These are phyloP conservation scores for Chaenodraco wilsoni DNA, from an alignment of 2,797 vertebrate genomes.

Conservation along the genomic window DNA sequence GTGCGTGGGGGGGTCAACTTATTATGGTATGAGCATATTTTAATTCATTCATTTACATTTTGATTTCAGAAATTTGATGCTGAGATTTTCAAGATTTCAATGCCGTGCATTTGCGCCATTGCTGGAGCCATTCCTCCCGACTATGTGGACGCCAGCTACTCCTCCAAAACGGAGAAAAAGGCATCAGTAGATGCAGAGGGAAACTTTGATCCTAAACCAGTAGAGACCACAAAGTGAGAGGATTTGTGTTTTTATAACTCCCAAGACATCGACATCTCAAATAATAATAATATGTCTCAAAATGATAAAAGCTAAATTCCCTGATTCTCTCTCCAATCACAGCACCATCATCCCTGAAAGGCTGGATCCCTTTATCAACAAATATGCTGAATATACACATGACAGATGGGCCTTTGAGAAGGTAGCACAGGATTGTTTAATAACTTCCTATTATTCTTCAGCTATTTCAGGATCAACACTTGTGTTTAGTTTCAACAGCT, in stretches of 20 bases:
- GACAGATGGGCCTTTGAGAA: constrained; percentile 97
- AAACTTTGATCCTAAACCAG: constrained; percentile 96
- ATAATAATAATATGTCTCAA: background rate
- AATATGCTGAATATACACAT: constrained; percentile 92
- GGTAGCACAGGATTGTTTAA: constrained; percentile 71
- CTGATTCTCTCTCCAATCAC: constrained; percentile 30
- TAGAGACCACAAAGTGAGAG: constrained; percentile 94
- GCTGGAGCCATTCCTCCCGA: constrained; percentile 94
- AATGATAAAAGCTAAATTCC: background rate
- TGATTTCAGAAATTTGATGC: constrained; percentile 90
- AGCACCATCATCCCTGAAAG: constrained; percentile 96
- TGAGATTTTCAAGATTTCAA: constrained; percentile 94
- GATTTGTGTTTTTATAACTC: background rate
- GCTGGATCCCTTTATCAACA: constrained; percentile 93
- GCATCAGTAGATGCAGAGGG: constrained; percentile 95
- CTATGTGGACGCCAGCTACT: constrained; percentile 96
- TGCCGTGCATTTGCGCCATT: constrained; percentile 94
- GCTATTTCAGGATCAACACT: background rate
- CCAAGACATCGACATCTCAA: background rate
- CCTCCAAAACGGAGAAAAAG: constrained; percentile 94
- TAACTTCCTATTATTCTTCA: background rate
- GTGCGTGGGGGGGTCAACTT: too few relatives aligned
- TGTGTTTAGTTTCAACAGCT: constrained; percentile 3
- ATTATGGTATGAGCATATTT: background rate
- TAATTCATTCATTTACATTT: constrained; percentile 17